Evolutionary conservation across 2,888 invertebrate species (phyloP), one percentile per base, ranked within the genome.

Genomic region (Tetranychus piercei): DNA sequence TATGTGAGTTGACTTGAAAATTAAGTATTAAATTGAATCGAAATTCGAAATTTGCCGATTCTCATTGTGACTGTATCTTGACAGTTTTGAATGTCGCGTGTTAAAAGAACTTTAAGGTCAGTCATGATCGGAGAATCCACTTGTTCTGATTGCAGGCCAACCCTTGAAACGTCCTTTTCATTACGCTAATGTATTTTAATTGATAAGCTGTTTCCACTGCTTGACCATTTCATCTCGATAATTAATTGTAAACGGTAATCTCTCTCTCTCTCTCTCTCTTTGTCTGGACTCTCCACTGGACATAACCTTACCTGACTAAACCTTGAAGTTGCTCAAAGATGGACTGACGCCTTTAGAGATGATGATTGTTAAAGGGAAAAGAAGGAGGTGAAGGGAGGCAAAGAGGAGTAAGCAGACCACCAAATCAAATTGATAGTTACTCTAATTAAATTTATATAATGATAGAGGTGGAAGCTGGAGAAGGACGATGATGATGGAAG

Each of bases 231-330:
- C 34, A 34, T 5, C 34, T 34, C 34, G 5, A 34, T 66, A 18
- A 20, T 66, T 20, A 7, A 66, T 20, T 18, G n/a, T 20, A 66
- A 66, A 66, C 20, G 20, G 18, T 66, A 20, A 7, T 66, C 66
- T 66, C 66, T 66, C 65, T 65, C 65, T 65, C 65, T 65, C 65
- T 65, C 65, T 65, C 65, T 64, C 4, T 64, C 65, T 64, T 64
- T 64, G 18, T 64, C n/a, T 64, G n/a, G 66, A 18, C 66, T 66
- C 66, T 15, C 11, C 20, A 20, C 15, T 20, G 20, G 66, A 66
- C 15, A n/a, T 65, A 65, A n/a, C 65, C 3, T 6, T 20, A 66
- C 66, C 66, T 20, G 18, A 18, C 66, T 18, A 20, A 66, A 20
- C 66, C 20, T 7, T 18, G 66, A 20, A 18, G n/a, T n/a, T 66